Evolutionary conservation across 37 sponge, comb jelly and placozoan species (phyloP), one percentile per base, ranked within the genome.

Genomic region (Spongilla lacustris): DNA sequence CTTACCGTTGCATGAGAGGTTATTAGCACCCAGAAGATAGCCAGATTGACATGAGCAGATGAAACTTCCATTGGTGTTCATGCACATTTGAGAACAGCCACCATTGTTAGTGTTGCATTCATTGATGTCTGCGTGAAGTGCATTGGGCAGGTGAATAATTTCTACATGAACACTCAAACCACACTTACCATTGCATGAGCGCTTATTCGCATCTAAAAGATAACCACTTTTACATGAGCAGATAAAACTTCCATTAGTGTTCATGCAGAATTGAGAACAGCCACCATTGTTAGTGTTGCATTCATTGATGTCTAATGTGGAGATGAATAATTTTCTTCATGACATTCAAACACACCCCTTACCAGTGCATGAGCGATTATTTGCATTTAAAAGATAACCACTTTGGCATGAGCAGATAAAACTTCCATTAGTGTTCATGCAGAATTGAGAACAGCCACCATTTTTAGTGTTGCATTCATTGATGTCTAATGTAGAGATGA

Each of bases 221-320:
- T 78, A 78, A 21, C 79, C 79, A 78, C 46, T 49, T 38, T 49
- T 13, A 78, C 79, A 78, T 23, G 41, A 38, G 46, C 79, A 78
- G 22, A 23, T 28, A 37, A 26, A 78, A 25, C 25, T 38, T 38
- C 79, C 79, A 46, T 29, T 34, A 78, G 25, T 46, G 79, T 78
- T 78, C 22, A 49, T 38, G 26, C 79, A 78, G n/a, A 38, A 37
- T 38, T 78, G 79, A 48, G 29, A 38, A 78, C 79, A 78, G 71
- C 71, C 71, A 26, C 79, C 79, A 46, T 78, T 78, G 49, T 33
- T 38, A 38, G 41, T 37, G 24, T 34, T 38, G 38, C 79, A 78
- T 25, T 78, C 79, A 78, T 78, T 38, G 41, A 78, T 46, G 38
- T 78, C 79, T 78, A 8, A 46, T 21, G 2, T 4, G 28, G 27